Percentiles rank a stretch among this genome's conserved stretches.
phyloP scores from a whole-genome alignment of 2,797 vertebrate species.

The Epinephelus awoara region DNA sequence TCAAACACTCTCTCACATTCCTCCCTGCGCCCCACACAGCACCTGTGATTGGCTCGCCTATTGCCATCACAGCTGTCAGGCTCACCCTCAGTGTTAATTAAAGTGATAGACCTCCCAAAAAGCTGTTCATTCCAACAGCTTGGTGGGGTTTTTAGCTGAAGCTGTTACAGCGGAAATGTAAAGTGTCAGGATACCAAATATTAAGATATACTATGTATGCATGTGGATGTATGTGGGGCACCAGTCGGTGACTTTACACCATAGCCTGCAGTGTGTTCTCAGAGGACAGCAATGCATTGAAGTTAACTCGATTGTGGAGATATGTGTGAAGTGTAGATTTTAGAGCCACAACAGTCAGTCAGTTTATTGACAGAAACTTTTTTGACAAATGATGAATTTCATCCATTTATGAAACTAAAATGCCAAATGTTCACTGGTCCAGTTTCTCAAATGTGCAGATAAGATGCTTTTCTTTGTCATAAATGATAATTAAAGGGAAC shows the following conservation, averaged over 20 bases:
- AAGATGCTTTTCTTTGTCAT: background rate
- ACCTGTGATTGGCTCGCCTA: slow-evolving; percentile 78
- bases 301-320: background rate
- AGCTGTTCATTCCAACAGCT: slow-evolving; percentile 61
- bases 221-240: slow-evolving; percentile 7
- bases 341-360: background rate
- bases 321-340: background rate
- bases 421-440: background rate
- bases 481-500: background rate
- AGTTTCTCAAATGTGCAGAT: background rate
- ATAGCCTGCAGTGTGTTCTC: background rate
- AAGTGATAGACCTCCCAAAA: slow-evolving; percentile 78
- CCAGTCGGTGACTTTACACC: background rate
- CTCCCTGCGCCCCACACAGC: slow-evolving; percentile 68
- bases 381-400: background rate
- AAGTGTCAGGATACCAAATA: slow-evolving; percentile 42
- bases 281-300: background rate
- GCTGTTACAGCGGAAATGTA: slow-evolving; percentile 24
- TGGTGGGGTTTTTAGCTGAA: slow-evolving; percentile 45
- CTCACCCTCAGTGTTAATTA: slow-evolving; percentile 79
- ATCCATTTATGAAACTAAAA: background rate
- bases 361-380: background rate
- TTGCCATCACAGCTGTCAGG: slow-evolving; percentile 80
- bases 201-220: slow-evolving; percentile 1
- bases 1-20: slow-evolving; percentile 76